Evolutionary conservation across 2,797 vertebrate genomes (phyloP).

Genomic region (Gadopsis marmoratus): DNA sequence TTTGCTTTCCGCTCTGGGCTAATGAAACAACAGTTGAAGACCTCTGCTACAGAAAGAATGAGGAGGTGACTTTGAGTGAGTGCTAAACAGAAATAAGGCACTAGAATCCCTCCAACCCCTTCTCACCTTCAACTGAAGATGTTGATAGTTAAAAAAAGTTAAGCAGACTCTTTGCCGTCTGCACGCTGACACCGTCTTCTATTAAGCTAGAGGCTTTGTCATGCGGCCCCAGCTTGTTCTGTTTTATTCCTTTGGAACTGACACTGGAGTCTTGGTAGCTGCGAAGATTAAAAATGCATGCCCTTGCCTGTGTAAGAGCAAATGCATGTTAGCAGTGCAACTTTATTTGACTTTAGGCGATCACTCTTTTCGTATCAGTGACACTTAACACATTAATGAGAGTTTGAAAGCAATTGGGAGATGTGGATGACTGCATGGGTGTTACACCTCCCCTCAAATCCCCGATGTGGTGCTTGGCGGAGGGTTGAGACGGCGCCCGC

Average conservation of each 20-base stretch:
- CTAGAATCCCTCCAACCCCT: slow-evolving; percentile 36
- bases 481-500: slow-evolving; percentile 45
- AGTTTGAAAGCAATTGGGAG: slow-evolving; percentile 56
- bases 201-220: slow-evolving; percentile 68
- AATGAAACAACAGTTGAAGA: slow-evolving; percentile 54
- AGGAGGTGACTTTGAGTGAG: slow-evolving; percentile 48
- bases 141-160: slow-evolving; percentile 43
- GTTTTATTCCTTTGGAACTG: slow-evolving; percentile 61
- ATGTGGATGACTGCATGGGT: slow-evolving; percentile 62
- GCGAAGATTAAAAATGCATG: slow-evolving; percentile 68
- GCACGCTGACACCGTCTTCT: slow-evolving; percentile 56
- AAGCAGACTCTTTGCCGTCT: slow-evolving; percentile 55
- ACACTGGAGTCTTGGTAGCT: slow-evolving; percentile 58
- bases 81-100: slow-evolving; percentile 52
- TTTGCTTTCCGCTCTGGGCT: slow-evolving; percentile 57
- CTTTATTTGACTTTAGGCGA: slow-evolving; percentile 69
- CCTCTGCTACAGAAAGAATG: slow-evolving; percentile 31
- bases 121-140: slow-evolving; percentile 52
- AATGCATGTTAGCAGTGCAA: slow-evolving; percentile 54
- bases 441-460: slow-evolving; percentile 53
- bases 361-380: slow-evolving; percentile 70
- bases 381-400: slow-evolving; percentile 70
- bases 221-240: slow-evolving; percentile 63
- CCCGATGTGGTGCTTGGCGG: slow-evolving; percentile 55
- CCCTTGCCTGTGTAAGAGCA: slow-evolving; percentile 71